Evolutionary conservation across 2,797 vertebrate species (phyloP).

Genomic region (Margarornis squamiger): DNA sequence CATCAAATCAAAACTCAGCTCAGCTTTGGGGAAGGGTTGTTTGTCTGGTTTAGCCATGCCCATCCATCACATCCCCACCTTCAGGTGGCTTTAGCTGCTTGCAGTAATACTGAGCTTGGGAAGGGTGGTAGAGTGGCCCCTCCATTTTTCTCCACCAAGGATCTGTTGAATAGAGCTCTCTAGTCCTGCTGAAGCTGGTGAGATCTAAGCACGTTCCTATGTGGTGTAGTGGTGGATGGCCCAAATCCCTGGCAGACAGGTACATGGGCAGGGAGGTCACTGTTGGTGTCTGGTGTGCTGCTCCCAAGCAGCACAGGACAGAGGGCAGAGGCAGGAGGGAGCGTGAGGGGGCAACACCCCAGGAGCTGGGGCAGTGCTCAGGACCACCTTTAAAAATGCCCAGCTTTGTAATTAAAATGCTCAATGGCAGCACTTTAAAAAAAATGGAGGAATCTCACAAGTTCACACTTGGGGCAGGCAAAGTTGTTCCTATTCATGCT

Average conservation of each 20-base stretch:
- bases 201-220: neutral
- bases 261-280: fast-evolving
- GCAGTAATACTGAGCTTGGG: neutral
- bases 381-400: neutral
- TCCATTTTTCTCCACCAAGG: neutral
- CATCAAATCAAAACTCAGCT: neutral
- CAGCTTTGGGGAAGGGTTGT: neutral
- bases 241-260: neutral
- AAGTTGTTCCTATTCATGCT: neutral
- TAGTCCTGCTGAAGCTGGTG: neutral
- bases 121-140: fast-evolving
- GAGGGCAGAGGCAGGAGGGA: neutral
- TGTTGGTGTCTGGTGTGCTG: neutral
- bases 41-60: neutral
- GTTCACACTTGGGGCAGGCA: neutral
- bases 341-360: neutral
- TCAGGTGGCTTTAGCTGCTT: neutral
- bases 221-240: neutral
- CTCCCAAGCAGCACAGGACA: too few species aligned
- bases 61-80: neutral
- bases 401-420: neutral
- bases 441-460: neutral
- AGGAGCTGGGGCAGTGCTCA: neutral
- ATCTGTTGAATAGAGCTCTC: neutral
- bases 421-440: fast-evolving